These are phyloP conservation scores for Rhyacophila brunnea DNA, from an alignment of 1,140 invertebrate genomes.

Conservation along the genomic window DNA sequence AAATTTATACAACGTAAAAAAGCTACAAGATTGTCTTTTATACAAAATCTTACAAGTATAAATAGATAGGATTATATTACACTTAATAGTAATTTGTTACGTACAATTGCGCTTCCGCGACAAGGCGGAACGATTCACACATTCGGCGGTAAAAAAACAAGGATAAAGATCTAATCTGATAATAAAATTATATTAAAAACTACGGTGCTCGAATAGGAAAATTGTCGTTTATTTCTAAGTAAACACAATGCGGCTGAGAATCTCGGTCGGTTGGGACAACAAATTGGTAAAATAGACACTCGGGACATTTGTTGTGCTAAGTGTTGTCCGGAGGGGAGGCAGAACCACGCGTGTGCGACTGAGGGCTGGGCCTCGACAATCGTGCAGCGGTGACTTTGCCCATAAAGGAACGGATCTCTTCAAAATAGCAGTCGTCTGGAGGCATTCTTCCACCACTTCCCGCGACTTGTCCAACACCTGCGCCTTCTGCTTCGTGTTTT, in stretches of 20 bases:
- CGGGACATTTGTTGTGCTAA: slow-evolving; percentile 7
- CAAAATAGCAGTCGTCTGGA: slow-evolving; percentile 84
- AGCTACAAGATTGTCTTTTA: slow-evolving; percentile 27
- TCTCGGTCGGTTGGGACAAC: slow-evolving; percentile 46
- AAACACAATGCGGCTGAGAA: slow-evolving; percentile 6
- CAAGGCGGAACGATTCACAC: slow-evolving; percentile 1
- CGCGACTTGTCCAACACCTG: slow-evolving; percentile 53
- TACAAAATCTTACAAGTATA: slow-evolving; percentile 36
- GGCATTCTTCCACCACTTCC: slow-evolving; percentile 69
- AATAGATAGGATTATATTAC: slow-evolving; percentile 36
- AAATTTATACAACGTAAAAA: slow-evolving; percentile 34
- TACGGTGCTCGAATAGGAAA: slow-evolving; percentile 37
- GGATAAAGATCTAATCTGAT: slow-evolving; percentile 22
- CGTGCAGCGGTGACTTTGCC: slow-evolving; percentile 75
- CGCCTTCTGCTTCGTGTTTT: slow-evolving; percentile 93
- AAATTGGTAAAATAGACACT: not conserved
- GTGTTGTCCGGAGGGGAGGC: slow-evolving; percentile 33
- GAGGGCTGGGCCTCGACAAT: slow-evolving; percentile 36
- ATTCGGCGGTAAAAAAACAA: slow-evolving; percentile 5
- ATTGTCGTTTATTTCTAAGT: slow-evolving; percentile 18
- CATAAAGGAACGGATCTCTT: slow-evolving; percentile 92
- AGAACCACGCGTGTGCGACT: slow-evolving; percentile 1
- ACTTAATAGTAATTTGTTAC: slow-evolving; percentile 36
- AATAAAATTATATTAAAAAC: slow-evolving; percentile 25
- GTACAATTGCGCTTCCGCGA: slow-evolving; percentile 29